Evolutionary conservation across 2,113 vertebrate genomes (phyloP), one percentile per base, ranked within the genome.

Genomic region (Cheirogaleus medius): DNA sequence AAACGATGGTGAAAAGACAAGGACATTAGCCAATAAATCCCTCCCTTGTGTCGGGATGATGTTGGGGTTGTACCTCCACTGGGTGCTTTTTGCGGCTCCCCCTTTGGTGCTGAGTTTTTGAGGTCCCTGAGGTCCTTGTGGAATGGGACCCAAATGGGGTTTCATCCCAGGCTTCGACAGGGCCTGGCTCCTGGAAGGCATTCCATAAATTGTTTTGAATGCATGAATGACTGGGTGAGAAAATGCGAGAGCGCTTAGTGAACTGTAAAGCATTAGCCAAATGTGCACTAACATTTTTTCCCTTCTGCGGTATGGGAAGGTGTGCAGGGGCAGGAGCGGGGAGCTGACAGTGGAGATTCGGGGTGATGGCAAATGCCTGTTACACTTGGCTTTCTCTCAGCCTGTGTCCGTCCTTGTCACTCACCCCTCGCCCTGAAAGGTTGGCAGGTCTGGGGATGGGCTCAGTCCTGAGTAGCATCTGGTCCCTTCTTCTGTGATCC

Each of bases 131-230:
- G 37, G 27, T 37, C 49, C 34, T 20, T 15, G 29, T 32, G n/a
- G 84, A 44, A 32, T 34, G 39, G 54, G 88, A 58, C 44, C 44
- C 58, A 27, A 29, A 17, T 44, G 47, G 49, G 32, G 2, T 92
- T 76, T 92, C 47, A 56, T 64, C 66, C 63, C 37, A 71, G 69
- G 88, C 44, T 69, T 94, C 58, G 64, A 25, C 64, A 66, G 66
- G 56, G 56, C 58, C 63, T 92, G 52, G 85, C 82, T 95, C 77
- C 71, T 47, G 17, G 86, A 73, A 95, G 80, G 77, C 95, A 82
- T 95, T 97, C 91, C 86, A 32, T 29, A 93, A 91, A 91, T 96
- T 82, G 93, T 92, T 97, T 66, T 71, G 96, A 84, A 91, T 88
- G 96, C 77, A 17, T 68, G 93, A 96, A 77, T 97, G 81, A 91